Base-by-base conservation (phyloP, 2,888 invertebrate genomes). In the Drosophila macrothrix region DNA sequence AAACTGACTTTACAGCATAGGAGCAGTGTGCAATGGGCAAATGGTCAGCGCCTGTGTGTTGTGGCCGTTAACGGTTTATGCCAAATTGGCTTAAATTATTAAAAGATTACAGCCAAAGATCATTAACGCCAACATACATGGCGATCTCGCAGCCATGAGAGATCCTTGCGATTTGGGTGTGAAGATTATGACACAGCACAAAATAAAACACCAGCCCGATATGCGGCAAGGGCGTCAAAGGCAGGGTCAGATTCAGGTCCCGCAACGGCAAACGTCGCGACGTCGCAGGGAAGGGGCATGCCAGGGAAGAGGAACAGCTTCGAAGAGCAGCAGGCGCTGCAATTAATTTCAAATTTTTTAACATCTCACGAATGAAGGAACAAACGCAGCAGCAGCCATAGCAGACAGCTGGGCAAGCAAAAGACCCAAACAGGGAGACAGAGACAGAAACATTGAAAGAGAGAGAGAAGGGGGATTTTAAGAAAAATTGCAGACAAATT, bases 31-130 rank as follows among this genome's bases (percentile, higher is more conserved):
- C 64, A 72, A 72, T 61, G 73, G 53, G 37, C 49, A 76, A 76
- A 76, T 76, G 81, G 80, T 80, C 74, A 82, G 84, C 79, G 84
- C 84, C 84, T 76, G 76, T 76, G 67, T 62, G 59, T 64, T 63
- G 67, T 69, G 74, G 76, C 74, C 75, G 76, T 87, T 91, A 91
- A 91, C 90, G 91, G 91, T 90, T 88, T 86, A 83, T 80, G 80
- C 68, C 91, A 84, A 90, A 91, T 90, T 91, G 90, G 88, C 91
- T 91, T 91, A 90, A 90, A 91, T 91, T 90, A 90, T 91, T 90
- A 87, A 90, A 88, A 91, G 91, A 91, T 91, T 91, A 91, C 78
- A 80, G 79, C 77, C 74, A 73, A 83, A 83, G 81, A 82, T 82
- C 82, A 81, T 82, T 82, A 82, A 64, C 74, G 69, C 68, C 74